A percentile compares a stretch with the other conserved stretches of the same genome.
These are phyloP conservation scores for Oncopodura yosiiana DNA, from an alignment of 1,140 invertebrate species.

Conservation along the genomic window DNA sequence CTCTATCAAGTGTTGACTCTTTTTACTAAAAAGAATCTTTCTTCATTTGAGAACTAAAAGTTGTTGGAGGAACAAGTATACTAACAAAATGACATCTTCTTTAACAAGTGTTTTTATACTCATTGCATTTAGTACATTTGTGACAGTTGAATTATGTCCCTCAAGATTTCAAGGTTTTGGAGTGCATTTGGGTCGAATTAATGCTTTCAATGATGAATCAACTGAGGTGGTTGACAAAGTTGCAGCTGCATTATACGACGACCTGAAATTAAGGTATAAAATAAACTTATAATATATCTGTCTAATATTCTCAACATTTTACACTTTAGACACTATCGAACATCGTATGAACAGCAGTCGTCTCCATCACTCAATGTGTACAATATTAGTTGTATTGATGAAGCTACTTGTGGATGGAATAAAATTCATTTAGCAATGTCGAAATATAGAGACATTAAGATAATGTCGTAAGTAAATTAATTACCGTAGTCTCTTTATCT, in stretches of 20 bases:
- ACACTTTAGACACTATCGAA: conserved; percentile 13
- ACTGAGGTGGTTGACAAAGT: conserved; percentile 1
- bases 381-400: conserved; percentile 9
- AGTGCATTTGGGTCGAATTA: conserved; percentile 6
- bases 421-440: neutral
- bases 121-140: too few relatives aligned
- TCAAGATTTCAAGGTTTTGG: conserved; percentile 25
- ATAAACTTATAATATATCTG: neutral
- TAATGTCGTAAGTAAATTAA: too few relatives aligned
- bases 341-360: conserved; percentile 13
- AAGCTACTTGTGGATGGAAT: conserved; percentile 9
- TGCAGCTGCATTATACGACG: conserved; percentile 5
- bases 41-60: too few relatives aligned
- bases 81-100: too few relatives aligned
- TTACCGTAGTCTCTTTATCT: too few relatives aligned
- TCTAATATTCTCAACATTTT: neutral
- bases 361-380: conserved; percentile 10
- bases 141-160: too few relatives aligned
- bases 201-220: neutral
- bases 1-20: too few relatives aligned
- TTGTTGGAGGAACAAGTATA: too few relatives aligned
- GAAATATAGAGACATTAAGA: neutral
- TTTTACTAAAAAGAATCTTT: too few relatives aligned
- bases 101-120: too few relatives aligned
- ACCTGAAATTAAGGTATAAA: conserved; percentile 14